Evolutionary conservation across 2,113 vertebrate genomes (phyloP), one percentile per base, ranked within the genome.

Genomic region (Saiga tatarica): DNA sequence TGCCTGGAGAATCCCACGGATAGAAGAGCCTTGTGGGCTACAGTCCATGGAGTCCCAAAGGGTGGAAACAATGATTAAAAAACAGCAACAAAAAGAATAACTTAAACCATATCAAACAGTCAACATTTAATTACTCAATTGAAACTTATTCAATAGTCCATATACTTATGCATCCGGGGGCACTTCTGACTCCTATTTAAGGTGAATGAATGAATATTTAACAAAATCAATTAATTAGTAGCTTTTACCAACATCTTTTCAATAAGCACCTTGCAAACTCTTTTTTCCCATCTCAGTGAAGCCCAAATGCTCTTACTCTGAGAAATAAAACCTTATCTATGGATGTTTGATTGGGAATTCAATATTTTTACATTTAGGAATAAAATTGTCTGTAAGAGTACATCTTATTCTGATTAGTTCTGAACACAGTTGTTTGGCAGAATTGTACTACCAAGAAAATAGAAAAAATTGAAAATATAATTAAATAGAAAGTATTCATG

Each of bases 161-260:
- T 53, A 87, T 64, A 55, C 10, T 79, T 76, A 76, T 0, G 5
- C 12, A 91, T 53, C 81, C 28, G 1, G 13, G 7, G 39, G 2
- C 28, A 96, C 45, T 94, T 88, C 62, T 47, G 15, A 95, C 33
- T 89, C 39, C 14, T 95, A 16, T 89, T 94, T 91, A 84, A 84
- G 3, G 2, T 89, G 10, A 93, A 14, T 33, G n/a, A 95, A 67
- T 45, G 12, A 91, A 47, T 55, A 87, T 87, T 95, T 76, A 60
- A 76, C 21, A 74, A 90, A 90, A 12, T 5, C 45, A 81, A 16
- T 53, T 59, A 45, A 83, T 89, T 42, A 87, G 33, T 36, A n/a
- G 8, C 30, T 36, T 47, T 91, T 86, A 52, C 6, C n/a, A 92
- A 59, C 23, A 84, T 53, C 64, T 97, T 87, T 17, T 13, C 62